Percentiles rank a stretch among this genome's conserved stretches.
These are phyloP conservation scores for Urocyon cinereoargenteus DNA, from an alignment of 2,797 vertebrate species.

Conservation along the genomic window DNA sequence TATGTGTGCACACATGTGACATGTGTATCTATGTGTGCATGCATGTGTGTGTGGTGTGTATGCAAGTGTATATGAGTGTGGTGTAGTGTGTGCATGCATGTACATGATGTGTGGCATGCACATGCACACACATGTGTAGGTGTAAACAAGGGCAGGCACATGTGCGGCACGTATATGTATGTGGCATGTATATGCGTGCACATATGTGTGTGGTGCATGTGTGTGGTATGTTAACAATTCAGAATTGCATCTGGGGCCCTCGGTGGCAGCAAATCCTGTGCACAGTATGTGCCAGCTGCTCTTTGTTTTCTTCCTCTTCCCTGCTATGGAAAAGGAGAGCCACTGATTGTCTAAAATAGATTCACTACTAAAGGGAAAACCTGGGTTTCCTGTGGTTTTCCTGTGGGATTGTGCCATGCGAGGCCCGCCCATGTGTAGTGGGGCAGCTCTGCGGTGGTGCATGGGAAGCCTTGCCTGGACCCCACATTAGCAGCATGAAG, in stretches of 20 bases:
- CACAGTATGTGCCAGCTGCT: too few species aligned
- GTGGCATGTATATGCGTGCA: accelerated
- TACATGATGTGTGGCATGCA: too few species aligned
- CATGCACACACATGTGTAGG: background rate
- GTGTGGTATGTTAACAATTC: background rate
- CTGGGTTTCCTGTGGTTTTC: background rate
- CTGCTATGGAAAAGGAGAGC: accelerated
- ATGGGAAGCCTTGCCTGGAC: background rate
- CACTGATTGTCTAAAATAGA: background rate
- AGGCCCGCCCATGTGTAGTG: accelerated
- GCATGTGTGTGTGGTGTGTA: accelerated
- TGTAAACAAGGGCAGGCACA: background rate
- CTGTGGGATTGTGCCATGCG: accelerated
- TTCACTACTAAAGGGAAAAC: too few species aligned
- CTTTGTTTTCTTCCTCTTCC: background rate
- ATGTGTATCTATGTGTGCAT: background rate
- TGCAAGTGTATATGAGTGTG: background rate
- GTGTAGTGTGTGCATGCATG: background rate
- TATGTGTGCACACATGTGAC: background rate
- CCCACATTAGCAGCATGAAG: constrained; percentile 49
- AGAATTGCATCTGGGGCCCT: background rate
- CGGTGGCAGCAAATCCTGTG: background rate
- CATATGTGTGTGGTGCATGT: background rate
- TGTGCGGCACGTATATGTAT: background rate
- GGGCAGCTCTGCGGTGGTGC: background rate